Evolutionary conservation across 1,140 invertebrate genomes (phyloP), one percentile per base, ranked within the genome.

Genomic region (Anoplophora glabripennis): DNA sequence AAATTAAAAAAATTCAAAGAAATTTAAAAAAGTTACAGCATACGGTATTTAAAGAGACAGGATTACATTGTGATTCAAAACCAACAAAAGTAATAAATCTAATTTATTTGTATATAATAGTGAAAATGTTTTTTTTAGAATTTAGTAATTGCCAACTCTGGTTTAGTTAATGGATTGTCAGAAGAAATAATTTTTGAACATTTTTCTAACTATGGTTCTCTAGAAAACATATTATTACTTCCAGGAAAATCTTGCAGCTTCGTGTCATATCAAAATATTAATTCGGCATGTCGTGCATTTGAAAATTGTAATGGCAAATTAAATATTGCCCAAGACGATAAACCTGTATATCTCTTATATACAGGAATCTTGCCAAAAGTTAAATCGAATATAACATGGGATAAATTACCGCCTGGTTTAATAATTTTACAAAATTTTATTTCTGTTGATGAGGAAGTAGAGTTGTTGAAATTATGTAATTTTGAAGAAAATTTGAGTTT

Each of bases 241-340:
- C 80, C 83, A 11, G 79, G 79, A 48, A 91, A 92, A 78, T 89
- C 89, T 0, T 93, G 88, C 69, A 85, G 84, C 48, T 91, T 92
- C 77, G 64, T 93, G 1, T 74, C 76, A 45, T 91, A 83, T 69
- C 44, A 66, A 7, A 69, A 75, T 1, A 14, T 76, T 3, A 59
- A 76, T 10, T 76, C 81, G 61, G 81, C 88, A 4, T 57, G 66
- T 42, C 63, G 65, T 34, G 80, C 84, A 10, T 84, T 78, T 59
- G 53, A 77, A 7, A 71, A 75, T 42, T 76, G 84, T 57, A 80
- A 88, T 75, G 83, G 83, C 14, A 68, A 68, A 35, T 58, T 77
- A 7, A 75, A 76, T 37, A 72, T 85, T 63, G 81, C 79, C 45
- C 80, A 78, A 56, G 74, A 81, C 48, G 75, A 79, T 28, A 76